Percentiles rank a stretch among this genome's conserved stretches.
phyloP scores from a whole-genome alignment of 2,797 vertebrate genomes.

The Macrochelys suwanniensis region DNA sequence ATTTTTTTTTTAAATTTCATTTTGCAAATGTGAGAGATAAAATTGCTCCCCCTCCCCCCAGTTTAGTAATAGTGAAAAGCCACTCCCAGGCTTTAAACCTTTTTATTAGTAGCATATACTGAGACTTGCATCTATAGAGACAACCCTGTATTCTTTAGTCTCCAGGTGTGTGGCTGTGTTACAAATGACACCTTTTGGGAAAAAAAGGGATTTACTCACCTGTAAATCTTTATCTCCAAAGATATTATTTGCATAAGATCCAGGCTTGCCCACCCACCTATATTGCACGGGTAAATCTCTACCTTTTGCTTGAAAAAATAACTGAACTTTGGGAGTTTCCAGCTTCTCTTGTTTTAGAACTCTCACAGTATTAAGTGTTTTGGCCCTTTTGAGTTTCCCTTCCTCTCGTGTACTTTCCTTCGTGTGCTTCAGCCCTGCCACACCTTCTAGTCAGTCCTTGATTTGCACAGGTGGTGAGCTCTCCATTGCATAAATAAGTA shows the following conservation, averaged over 20 bases:
- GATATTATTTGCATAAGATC: background rate
- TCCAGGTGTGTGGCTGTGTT: background rate
- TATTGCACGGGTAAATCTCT: background rate
- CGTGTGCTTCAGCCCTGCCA: background rate
- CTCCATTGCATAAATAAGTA: background rate
- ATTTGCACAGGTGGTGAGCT: background rate
- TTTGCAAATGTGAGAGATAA: constrained; percentile 58
- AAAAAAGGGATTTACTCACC: background rate
- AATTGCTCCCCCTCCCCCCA: constrained; percentile 27
- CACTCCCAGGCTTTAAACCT: background rate
- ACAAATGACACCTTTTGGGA: background rate
- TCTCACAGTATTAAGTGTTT: background rate
- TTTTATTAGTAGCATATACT: constrained; percentile 6
- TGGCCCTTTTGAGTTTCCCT: background rate
- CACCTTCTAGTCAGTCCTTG: background rate
- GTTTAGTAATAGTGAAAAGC: background rate
- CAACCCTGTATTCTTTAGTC: background rate
- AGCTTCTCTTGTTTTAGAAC: background rate
- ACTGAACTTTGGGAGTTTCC: background rate
- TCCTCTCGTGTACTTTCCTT: background rate
- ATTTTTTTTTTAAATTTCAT: background rate
- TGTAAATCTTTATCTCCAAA: background rate
- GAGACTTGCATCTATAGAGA: background rate
- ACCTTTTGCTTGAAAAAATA: background rate
- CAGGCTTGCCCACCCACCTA: background rate